Base-by-base conservation (phyloP, 2,113 vertebrate species). In the Eublepharis macularius region DNA sequence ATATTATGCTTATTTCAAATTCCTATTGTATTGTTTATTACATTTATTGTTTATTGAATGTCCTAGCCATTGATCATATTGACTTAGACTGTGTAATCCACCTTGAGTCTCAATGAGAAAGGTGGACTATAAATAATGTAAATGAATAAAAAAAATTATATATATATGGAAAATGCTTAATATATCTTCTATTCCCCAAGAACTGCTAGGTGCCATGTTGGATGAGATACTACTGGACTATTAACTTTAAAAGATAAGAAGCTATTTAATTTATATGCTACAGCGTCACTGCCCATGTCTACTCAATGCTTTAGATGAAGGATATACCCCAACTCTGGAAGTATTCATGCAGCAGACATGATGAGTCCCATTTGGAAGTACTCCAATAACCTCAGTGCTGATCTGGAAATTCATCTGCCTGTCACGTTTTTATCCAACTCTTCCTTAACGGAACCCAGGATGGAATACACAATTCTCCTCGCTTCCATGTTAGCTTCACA, bases 191-290 rank as follows among this genome's bases (percentile, higher is more conserved):
- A 60, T 19, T 60, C 7, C 6, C 7, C 68, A 36, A 16, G 68
- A 10, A 5, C 45, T 47, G 45, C 45, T 47, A 47, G 45, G 45
- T 47, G 45, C 45, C 14, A 13, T 70, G 17, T 13, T 51, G 51
- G 32, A 54, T 45, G 51, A 29, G 75, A 47, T 8, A 54, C 75
- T 34, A 76, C 17, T 76, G 51, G 29, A 60, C 47, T 78, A 87
- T 66, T 69, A 80, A n/a, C 4, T 24, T 3, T 77, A 66, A 90
- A 24, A 81, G 51, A 57, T 4, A 1, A 45, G 54, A 87, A 19
- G 76, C 89, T 91, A 90, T 83, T 16, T 57, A 47, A 47, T 47
- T 47, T 47, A 47, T 47, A 47, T 10, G 45, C 5, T 5, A 47
- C 45, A 47, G 45, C 10, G 36, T 77, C 21, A 16, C 49, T 36